Base-by-base conservation (phyloP, 2,888 invertebrate species). In the Sinotaia quadrata region DNA sequence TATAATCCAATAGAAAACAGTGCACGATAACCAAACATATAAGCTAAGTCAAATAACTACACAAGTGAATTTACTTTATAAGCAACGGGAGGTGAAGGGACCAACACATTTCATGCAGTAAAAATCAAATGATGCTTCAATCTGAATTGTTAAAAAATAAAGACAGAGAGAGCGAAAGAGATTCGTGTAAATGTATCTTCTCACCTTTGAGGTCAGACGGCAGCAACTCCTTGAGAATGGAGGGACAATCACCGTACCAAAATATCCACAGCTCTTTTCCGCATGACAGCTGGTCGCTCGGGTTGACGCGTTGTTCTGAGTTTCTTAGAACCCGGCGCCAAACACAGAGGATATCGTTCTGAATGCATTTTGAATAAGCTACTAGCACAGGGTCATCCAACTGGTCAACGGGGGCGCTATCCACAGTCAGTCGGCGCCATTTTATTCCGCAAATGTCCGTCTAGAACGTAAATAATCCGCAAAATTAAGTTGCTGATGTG, bases 391-490 rank as follows among this genome's bases (percentile, higher is more conserved):
- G 88, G 77, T 90, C 90, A 37, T 87, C 86, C 65, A 84, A 74
- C 34, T 78, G 81, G 66, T 85, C 81, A 33, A 83, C 76, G 27
- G 66, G 59, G 21, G 66, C 71, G 58, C 76, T 77, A 36, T 78
- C 75, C n/a, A 81, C 78, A 47, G 77, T 75, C 33, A 84, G 74
- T 73, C 95, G 96, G 92, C 95, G 95, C 98, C 98, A 98, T 95
- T 97, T 97, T 91, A 98, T 98, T 89, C 98, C 98, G 91, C 96
- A 95, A 89, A 98, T 92, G 92, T 99, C 98, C 90, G 98, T 98
- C 98, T 98, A 92, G 18, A 93, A 92, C 66, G 31, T 51, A 72
- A 74, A 67, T 31, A 71, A 51, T 41, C 10, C n/a, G 47, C 67
- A 56, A 8, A 24, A 21, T 47, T 47, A 1, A 1, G 2, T 47